A percentile compares a stretch with the other conserved stretches of the same genome.
These are phyloP conservation scores for Bryconaethiops microstoma DNA, from an alignment of 2,797 vertebrate species.

Conservation along the genomic window DNA sequence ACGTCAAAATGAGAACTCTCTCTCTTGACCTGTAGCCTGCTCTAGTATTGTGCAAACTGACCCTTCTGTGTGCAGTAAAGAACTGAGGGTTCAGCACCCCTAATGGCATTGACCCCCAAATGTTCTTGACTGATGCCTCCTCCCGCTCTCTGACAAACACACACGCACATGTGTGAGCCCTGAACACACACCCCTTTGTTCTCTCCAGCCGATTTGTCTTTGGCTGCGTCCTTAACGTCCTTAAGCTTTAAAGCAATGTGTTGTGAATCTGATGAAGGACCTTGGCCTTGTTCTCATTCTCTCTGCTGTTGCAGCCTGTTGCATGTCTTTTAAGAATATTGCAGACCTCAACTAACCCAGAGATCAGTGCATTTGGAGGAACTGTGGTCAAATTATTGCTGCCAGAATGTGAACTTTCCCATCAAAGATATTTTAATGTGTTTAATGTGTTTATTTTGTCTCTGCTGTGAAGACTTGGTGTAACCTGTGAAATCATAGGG, in stretches of 20 bases:
- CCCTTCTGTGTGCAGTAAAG: constrained; percentile 52
- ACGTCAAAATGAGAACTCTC: constrained; percentile 52
- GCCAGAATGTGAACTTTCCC: too few species aligned
- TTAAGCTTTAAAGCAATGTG: not conserved
- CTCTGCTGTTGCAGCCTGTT: constrained; percentile 1
- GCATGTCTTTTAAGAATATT: not conserved
- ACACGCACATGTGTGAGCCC: not conserved
- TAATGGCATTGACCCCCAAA: constrained; percentile 58
- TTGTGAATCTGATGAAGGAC: not conserved
- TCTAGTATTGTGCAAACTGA: constrained; percentile 50
- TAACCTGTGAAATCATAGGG: not conserved
- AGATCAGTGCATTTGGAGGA: not conserved
- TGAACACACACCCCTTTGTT: not conserved
- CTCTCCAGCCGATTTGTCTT: not conserved
- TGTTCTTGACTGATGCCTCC: constrained; percentile 46
- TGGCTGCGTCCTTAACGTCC: too few species aligned
- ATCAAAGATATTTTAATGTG: too few species aligned
- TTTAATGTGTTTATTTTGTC: not conserved
- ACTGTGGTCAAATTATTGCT: too few species aligned
- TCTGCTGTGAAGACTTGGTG: not conserved
- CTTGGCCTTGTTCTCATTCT: constrained; percentile 9
- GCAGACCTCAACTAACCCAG: not conserved
- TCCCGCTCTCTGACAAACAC: not conserved
- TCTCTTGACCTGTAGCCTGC: constrained; percentile 51
- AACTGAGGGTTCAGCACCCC: constrained; percentile 37